Conservation (phyloP, 2,888 invertebrate genomes). For the Ferrisia virgata region DNA sequence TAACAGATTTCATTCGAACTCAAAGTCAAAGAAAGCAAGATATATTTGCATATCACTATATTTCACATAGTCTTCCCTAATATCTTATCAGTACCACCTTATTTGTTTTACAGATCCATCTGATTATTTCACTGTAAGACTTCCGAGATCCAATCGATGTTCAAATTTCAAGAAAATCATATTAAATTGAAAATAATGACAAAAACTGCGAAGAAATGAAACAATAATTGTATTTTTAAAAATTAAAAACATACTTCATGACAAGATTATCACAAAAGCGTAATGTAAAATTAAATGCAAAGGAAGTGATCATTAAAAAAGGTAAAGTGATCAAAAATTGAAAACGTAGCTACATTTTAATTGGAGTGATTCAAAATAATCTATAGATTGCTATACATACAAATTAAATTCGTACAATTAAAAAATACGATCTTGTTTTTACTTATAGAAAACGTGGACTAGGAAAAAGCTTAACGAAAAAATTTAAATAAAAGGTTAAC, state of each 20-base stretch:
- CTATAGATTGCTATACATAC: neutral
- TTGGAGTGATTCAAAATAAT: neutral
- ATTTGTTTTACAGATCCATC: too few relatives aligned
- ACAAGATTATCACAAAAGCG: constrained; percentile 30
- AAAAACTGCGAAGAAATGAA: too few relatives aligned
- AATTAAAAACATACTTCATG: neutral
- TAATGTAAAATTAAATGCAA: constrained; percentile 18
- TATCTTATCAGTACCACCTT: too few relatives aligned
- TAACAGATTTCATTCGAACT: too few relatives aligned
- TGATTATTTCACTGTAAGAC: too few relatives aligned
- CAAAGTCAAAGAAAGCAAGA: too few relatives aligned
- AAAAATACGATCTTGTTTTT: neutral
- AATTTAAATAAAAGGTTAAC: neutral
- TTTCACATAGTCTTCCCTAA: neutral
- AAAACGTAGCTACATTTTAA: neutral
- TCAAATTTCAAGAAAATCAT: too few relatives aligned
- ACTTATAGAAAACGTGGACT: neutral
- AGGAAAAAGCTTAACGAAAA: neutral
- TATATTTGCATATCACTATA: too few relatives aligned
- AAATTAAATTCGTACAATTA: neutral
- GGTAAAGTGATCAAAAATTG: neutral
- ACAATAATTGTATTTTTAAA: neutral
- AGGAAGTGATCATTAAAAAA: neutral
- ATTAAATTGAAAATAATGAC: too few relatives aligned
- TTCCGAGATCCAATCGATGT: too few relatives aligned